These are phyloP conservation scores for Caenorhabditis sp. DNA, from an alignment of 2,888 invertebrate species.

Conservation along the genomic window DNA sequence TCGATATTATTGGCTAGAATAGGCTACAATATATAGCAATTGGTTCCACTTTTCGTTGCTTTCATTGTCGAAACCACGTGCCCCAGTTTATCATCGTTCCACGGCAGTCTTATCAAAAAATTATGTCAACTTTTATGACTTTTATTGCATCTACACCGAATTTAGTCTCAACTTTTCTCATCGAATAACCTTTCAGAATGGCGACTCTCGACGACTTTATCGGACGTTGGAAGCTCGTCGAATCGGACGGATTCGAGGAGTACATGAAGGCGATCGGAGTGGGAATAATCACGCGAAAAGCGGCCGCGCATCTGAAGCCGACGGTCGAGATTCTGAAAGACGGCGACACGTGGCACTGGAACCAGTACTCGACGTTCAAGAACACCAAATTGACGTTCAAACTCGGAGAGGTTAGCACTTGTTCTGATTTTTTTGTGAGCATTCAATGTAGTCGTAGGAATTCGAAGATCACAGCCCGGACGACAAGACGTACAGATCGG, in stretches of 20 bases:
- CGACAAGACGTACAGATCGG: conserved; percentile 42
- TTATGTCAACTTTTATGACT: conserved; percentile 1
- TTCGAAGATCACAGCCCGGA: conserved; percentile 45
- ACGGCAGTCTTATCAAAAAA: background rate
- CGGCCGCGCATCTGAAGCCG: conserved; percentile 70
- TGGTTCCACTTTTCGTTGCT: background rate
- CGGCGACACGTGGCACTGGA: conserved; percentile 61
- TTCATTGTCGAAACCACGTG: too few relatives aligned
- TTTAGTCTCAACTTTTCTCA: background rate
- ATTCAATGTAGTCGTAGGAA: conserved; percentile 6
- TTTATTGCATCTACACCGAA: background rate
- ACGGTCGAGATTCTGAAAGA: conserved; percentile 63
- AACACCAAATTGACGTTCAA: conserved; percentile 67
- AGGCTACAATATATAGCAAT: too few relatives aligned
- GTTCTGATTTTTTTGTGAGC: background rate
- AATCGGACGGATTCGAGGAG: conserved; percentile 71
- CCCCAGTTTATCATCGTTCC: background rate
- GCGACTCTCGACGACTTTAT: conserved; percentile 44
- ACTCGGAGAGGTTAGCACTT: conserved; percentile 24
- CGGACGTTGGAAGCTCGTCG: conserved; percentile 64
- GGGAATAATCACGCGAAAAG: conserved; percentile 68
- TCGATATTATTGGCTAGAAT: too few relatives aligned
- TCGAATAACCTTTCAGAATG: background rate
- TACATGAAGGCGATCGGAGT: conserved; percentile 73
- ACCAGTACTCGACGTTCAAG: conserved; percentile 70